These are phyloP conservation scores for Sisyra terminalis DNA, from an alignment of 2,888 invertebrate species.

Conservation along the genomic window DNA sequence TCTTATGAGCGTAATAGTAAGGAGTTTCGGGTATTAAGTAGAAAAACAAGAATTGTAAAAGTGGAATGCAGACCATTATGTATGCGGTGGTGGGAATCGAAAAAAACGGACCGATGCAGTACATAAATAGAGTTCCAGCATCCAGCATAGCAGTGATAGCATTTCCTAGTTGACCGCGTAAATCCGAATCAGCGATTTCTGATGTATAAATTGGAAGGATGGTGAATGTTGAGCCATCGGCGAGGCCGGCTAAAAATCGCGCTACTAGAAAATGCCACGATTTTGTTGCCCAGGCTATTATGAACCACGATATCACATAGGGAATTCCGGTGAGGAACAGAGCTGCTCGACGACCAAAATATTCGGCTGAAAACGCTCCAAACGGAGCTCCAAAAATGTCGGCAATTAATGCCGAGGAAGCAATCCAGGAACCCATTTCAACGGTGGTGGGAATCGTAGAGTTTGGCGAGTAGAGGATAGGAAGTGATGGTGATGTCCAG, in stretches of 20 bases:
- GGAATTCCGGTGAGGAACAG: constrained; percentile 37
- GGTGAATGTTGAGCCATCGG: constrained; percentile 17
- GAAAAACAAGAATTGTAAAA: constrained; percentile 33
- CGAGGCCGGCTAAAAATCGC: constrained; percentile 40
- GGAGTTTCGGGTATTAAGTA: constrained; percentile 37
- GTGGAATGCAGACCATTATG: constrained; percentile 36
- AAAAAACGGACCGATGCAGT: constrained; percentile 36
- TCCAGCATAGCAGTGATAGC: constrained; percentile 36
- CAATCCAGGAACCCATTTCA: constrained; percentile 35
- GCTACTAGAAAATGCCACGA: constrained; percentile 35
- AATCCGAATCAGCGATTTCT: constrained; percentile 4
- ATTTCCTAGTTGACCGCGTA: constrained; percentile 29
- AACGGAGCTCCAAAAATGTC: constrained; percentile 39
- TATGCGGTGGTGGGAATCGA: constrained; percentile 30
- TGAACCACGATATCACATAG: constrained; percentile 37
- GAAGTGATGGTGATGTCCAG: constrained; percentile 34
- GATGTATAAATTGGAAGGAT: constrained; percentile 3
- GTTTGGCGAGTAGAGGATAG: constrained; percentile 24
- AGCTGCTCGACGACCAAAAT: constrained; percentile 38
- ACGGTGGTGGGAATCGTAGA: constrained; percentile 27
- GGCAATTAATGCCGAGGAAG: constrained; percentile 40
- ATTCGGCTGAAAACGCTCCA: constrained; percentile 40
- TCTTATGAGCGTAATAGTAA: constrained; percentile 2
- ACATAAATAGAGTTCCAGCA: constrained; percentile 36
- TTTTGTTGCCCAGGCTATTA: constrained; percentile 35